Conservation (phyloP, 2,888 invertebrate genomes). For the Nomada ruficornis region DNA sequence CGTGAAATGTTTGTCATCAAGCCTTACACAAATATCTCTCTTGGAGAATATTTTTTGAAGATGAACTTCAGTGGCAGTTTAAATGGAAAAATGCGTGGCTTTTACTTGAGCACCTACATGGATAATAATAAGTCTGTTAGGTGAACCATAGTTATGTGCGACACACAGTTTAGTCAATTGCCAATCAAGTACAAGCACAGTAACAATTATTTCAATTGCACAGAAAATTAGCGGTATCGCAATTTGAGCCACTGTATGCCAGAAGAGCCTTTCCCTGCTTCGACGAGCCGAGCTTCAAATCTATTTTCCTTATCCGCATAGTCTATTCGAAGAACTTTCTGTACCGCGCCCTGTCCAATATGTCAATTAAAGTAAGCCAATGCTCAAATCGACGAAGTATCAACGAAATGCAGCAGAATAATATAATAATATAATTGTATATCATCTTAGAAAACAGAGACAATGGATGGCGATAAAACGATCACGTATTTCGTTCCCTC, state of each 20-base stretch:
- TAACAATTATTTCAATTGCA: not conserved
- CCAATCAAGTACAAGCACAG: not conserved
- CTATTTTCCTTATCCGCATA: slow-evolving; percentile 41
- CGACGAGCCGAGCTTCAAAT: slow-evolving; percentile 55
- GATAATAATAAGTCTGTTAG: slow-evolving; percentile 30
- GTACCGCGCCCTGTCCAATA: slow-evolving; percentile 56
- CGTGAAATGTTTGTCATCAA: slow-evolving; percentile 49
- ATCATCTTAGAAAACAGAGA: slow-evolving; percentile 17
- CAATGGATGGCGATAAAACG: not conserved
- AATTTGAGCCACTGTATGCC: slow-evolving; percentile 55
- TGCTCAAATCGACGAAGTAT: too few species aligned
- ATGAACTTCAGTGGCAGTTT: slow-evolving; percentile 85
- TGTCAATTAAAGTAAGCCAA: slow-evolving; percentile 46
- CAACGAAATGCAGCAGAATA: not conserved
- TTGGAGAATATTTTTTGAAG: slow-evolving; percentile 45
- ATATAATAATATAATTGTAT: not conserved
- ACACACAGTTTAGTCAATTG: not conserved
- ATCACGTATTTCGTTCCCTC: slow-evolving; percentile 55
- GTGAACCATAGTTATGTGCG: not conserved
- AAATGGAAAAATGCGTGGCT: slow-evolving; percentile 85
- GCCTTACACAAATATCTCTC: not conserved
- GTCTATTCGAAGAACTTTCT: slow-evolving; percentile 21
- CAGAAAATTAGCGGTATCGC: slow-evolving; percentile 52
- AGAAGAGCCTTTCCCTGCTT: slow-evolving; percentile 57
- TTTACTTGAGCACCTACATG: slow-evolving; percentile 85